phyloP scores from a whole-genome alignment of 1,140 invertebrate genomes.

The Ceratitis capitata region DNA sequence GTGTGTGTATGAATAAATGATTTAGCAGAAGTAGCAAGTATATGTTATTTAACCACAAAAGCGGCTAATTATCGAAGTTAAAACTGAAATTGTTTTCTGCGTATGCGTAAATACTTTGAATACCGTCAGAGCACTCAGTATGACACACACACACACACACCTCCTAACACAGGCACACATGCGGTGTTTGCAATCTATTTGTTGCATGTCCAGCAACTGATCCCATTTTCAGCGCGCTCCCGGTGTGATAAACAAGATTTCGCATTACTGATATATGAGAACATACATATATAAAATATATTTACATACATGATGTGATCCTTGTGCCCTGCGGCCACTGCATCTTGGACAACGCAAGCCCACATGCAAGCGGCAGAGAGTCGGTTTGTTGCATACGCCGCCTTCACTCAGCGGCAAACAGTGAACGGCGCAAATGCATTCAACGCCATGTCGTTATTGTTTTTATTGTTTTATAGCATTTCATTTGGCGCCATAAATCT shows the following conservation, averaged over 20 bases:
- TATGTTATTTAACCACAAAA: slow-evolving; percentile 40
- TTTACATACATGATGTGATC: not conserved
- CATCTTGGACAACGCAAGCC: too few species aligned
- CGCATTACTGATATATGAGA: too few species aligned
- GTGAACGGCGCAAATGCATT: slow-evolving; percentile 37
- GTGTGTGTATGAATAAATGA: not conserved
- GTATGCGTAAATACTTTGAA: not conserved
- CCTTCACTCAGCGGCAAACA: slow-evolving; percentile 5
- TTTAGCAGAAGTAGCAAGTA: not conserved
- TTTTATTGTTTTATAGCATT: slow-evolving; percentile 47
- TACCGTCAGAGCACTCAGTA: not conserved
- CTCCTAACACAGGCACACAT: not conserved
- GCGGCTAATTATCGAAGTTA: slow-evolving; percentile 43
- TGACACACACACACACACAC: not conserved
- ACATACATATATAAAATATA: too few species aligned
- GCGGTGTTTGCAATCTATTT: not conserved
- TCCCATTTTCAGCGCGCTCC: not conserved
- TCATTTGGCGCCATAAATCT: slow-evolving; percentile 66
- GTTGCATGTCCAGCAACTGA: not conserved
- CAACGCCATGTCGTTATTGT: not conserved
- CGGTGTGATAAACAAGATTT: slow-evolving; percentile 19
- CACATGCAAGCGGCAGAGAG: too few species aligned
- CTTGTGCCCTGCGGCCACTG: not conserved
- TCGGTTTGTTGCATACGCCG: not conserved
- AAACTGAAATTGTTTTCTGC: slow-evolving; percentile 43